Conservation (phyloP, 2,113 vertebrate genomes). For the Dryoscopus gambensis region DNA sequence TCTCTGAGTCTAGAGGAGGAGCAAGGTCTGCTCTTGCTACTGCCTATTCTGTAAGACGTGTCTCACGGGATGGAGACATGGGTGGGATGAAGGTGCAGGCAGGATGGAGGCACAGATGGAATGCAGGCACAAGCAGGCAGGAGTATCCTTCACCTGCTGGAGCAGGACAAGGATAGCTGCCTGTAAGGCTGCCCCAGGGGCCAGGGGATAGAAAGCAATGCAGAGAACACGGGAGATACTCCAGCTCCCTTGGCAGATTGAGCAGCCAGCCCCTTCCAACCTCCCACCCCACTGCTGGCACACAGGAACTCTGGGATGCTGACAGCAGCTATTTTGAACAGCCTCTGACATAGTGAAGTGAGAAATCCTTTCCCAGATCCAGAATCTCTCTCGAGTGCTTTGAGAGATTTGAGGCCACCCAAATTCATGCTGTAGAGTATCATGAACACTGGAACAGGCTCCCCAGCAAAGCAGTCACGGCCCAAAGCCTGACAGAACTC, state of each 20-base stretch:
- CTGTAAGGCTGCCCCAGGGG: background rate
- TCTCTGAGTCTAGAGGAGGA: background rate
- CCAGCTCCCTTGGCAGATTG: background rate
- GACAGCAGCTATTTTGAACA: background rate
- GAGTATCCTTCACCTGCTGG: background rate
- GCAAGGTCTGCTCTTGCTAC: background rate
- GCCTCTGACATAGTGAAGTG: background rate
- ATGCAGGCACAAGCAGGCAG: background rate
- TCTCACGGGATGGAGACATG: accelerated
- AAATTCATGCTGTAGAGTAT: background rate
- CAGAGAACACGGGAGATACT: background rate
- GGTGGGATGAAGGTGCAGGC: accelerated
- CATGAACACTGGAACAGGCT: background rate
- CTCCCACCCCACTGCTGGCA: background rate
- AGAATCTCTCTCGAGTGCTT: background rate
- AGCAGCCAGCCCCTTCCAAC: background rate
- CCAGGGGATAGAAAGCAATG: background rate
- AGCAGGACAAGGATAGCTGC: background rate
- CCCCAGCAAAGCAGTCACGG: background rate
- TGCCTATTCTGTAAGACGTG: background rate
- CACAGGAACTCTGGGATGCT: background rate
- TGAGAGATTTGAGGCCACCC: background rate
- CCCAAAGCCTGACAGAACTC: background rate
- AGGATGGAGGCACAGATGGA: background rate
- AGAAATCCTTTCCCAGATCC: background rate